Evolutionary conservation across 1,140 invertebrate genomes (phyloP).

Genomic region (Anthonomus grandis): DNA sequence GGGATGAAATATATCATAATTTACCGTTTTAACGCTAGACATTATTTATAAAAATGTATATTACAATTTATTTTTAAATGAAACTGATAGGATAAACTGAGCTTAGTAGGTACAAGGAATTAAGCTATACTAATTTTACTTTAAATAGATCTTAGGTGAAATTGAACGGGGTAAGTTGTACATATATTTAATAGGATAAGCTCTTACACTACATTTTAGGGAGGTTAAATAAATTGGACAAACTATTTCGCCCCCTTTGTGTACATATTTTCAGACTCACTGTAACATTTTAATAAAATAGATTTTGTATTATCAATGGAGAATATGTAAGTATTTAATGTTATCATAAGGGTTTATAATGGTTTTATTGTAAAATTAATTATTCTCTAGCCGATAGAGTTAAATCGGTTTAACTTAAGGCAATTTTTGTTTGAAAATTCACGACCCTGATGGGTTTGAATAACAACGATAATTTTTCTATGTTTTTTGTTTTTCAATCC

Average conservation of each 20-base stretch:
- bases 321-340: too few species aligned
- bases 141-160: slow-evolving; percentile 16
- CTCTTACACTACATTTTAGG: background rate
- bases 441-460: too few species aligned
- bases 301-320: too few species aligned
- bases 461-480: too few species aligned
- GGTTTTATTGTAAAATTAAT: too few species aligned
- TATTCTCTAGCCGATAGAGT: too few species aligned
- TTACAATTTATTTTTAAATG: slow-evolving; percentile 12
- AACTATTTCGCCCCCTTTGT: slow-evolving; percentile 23
- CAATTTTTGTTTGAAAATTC: too few species aligned
- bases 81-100: slow-evolving; percentile 14
- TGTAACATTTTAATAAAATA: too few species aligned
- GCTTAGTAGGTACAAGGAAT: slow-evolving; percentile 16
- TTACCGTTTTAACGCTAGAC: slow-evolving; percentile 1
- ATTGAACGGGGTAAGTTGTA: slow-evolving; percentile 8
- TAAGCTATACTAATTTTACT: slow-evolving; percentile 13
- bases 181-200: slow-evolving; percentile 23
- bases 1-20: slow-evolving; percentile 17
- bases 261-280: slow-evolving; percentile 1
- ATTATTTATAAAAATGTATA: slow-evolving; percentile 4
- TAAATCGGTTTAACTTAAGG: too few species aligned
- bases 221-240: background rate
- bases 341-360: too few species aligned
- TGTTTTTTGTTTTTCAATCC: too few species aligned